Percentiles rank a stretch among this genome's conserved stretches.
Conservation (phyloP, 2,797 vertebrate genomes). For the Pseudochromis fuscus region DNA sequence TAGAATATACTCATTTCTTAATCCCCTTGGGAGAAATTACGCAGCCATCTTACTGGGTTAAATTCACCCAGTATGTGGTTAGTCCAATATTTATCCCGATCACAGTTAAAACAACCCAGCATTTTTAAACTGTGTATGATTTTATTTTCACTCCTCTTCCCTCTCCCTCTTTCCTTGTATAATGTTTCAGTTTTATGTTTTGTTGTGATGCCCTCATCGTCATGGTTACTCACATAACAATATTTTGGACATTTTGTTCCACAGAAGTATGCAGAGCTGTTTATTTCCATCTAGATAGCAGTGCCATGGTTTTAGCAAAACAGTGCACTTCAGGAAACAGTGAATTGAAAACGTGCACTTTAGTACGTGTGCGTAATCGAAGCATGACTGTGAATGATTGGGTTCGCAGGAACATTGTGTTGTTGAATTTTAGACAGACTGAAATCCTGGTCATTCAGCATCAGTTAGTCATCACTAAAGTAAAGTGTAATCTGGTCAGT, state of each 20-base stretch:
- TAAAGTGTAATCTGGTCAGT: conserved; percentile 69
- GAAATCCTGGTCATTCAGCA: conserved; percentile 38
- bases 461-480: conserved; percentile 59
- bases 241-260: conserved; percentile 8
- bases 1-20: no score
- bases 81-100: no score
- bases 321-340: background rate
- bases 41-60: no score
- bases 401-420: background rate
- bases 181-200: no score
- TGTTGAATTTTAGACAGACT: conserved; percentile 26
- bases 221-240: no score
- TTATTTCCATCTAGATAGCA: conserved; percentile 6
- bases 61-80: no score
- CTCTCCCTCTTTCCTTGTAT: no score
- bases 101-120: no score
- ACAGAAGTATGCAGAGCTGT: background rate
- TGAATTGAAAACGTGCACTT: conserved; percentile 4
- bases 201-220: no score
- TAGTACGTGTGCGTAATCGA: background rate
- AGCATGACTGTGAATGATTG: background rate
- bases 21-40: no score
- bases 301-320: background rate
- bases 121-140: no score
- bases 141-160: no score